A percentile compares a stretch with the other conserved stretches of the same genome.
Evolutionary conservation across 2,113 vertebrate genomes (phyloP).

Genomic region (Peromyscus maniculatus): DNA sequence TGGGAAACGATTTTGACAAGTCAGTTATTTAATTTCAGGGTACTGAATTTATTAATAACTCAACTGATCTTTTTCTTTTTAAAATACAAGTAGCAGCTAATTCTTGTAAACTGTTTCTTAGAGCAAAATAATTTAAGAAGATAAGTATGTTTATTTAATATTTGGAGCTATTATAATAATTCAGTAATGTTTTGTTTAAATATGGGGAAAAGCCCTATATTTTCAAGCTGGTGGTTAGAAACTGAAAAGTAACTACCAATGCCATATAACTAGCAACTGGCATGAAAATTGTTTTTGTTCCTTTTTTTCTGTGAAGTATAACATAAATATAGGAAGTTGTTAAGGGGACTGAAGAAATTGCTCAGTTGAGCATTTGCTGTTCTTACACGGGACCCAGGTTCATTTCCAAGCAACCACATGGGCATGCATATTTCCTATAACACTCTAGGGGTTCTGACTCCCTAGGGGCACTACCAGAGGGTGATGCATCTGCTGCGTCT

Average conservation of each 20-base stretch:
- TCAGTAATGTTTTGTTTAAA: background rate
- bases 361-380: background rate
- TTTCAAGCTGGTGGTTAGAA: constrained; percentile 49
- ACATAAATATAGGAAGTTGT: background rate
- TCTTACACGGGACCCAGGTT: background rate
- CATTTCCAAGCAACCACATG: background rate
- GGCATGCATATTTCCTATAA: background rate
- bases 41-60: constrained; percentile 44
- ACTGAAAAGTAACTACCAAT: background rate
- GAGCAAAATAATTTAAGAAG: background rate
- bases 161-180: background rate
- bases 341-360: background rate
- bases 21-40: background rate
- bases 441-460: background rate
- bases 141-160: background rate
- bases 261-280: background rate
- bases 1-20: background rate
- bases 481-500: background rate
- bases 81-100: background rate
- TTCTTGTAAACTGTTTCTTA: constrained; percentile 27
- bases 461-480: background rate
- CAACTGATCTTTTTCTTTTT: background rate
- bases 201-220: background rate
- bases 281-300: background rate
- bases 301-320: constrained; percentile 15